These are phyloP conservation scores for Platysternon megacephalum DNA, from an alignment of 2,113 vertebrate species.

Conservation along the genomic window DNA sequence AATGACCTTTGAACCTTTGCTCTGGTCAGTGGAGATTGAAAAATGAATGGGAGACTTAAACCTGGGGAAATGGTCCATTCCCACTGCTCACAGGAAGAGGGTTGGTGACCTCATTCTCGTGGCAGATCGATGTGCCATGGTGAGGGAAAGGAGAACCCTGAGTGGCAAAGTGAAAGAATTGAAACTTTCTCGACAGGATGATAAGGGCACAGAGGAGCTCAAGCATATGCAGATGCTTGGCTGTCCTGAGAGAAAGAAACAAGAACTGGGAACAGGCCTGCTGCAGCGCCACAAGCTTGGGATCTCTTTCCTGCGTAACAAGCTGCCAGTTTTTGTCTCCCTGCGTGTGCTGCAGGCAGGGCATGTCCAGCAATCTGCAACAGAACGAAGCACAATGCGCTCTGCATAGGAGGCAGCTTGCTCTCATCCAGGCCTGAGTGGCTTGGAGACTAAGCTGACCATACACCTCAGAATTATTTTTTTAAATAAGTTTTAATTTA, in stretches of 20 bases:
- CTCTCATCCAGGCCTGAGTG: background rate
- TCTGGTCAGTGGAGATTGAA: background rate
- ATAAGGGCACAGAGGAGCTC: background rate
- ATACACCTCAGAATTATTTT: background rate
- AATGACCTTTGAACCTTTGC: background rate
- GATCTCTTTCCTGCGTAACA: background rate
- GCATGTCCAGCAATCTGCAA: background rate
- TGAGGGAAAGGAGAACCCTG: background rate
- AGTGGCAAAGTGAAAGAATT: background rate
- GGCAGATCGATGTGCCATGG: accelerated
- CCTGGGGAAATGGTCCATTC: background rate
- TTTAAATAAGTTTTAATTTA: slow-evolving; percentile 29
- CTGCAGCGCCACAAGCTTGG: background rate
- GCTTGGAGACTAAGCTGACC: background rate
- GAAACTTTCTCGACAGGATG: background rate
- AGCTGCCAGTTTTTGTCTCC: background rate
- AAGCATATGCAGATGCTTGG: background rate
- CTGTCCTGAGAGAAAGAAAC: background rate
- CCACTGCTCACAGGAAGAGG: background rate
- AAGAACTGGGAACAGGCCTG: background rate
- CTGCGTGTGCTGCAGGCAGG: background rate
- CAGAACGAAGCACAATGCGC: accelerated
- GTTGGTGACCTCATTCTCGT: background rate
- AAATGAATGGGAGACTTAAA: background rate
- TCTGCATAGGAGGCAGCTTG: background rate